A percentile compares a stretch with the other conserved stretches of the same genome.
phyloP scores from a whole-genome alignment of 2,113 vertebrate genomes.

The Chamaea fasciata region DNA sequence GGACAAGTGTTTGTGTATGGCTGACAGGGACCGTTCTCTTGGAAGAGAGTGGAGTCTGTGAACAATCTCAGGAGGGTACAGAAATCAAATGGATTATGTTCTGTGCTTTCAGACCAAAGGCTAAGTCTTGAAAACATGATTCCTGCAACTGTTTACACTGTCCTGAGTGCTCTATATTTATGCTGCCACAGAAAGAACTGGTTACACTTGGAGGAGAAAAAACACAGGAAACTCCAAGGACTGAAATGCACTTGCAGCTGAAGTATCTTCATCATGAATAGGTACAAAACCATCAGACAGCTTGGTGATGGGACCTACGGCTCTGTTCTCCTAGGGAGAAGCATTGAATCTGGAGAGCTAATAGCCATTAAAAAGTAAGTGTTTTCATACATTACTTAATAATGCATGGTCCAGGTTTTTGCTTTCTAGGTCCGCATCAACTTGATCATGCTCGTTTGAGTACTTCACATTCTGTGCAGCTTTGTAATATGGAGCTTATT shows the following conservation, averaged over 20 bases:
- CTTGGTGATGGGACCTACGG: conserved; percentile 95
- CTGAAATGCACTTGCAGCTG: conserved; percentile 64
- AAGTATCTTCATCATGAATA: conserved; percentile 83
- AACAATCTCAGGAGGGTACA: not conserved
- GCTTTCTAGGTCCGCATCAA: accelerated
- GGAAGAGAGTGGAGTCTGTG: not conserved
- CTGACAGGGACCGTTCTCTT: not conserved
- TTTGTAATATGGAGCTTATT: not conserved
- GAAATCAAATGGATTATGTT: conserved; percentile 13
- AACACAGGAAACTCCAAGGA: conserved; percentile 26
- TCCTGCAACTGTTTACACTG: conserved; percentile 69
- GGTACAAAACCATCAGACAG: conserved; percentile 90
- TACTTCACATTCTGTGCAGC: not conserved
- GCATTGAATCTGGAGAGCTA: conserved; percentile 92
- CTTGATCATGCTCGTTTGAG: not conserved
- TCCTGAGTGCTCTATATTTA: conserved; percentile 74
- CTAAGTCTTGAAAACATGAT: conserved; percentile 82
- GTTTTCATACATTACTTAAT: not conserved
- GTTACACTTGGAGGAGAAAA: conserved; percentile 76
- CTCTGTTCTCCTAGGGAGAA: conserved; percentile 91
- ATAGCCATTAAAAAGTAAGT: conserved; percentile 96
- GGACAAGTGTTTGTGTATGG: not conserved
- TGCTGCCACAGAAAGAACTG: conserved; percentile 88
- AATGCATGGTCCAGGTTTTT: not conserved
- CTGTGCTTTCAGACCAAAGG: conserved; percentile 70